Evolutionary conservation across 2,888 invertebrate genomes (phyloP), one percentile per base, ranked within the genome.

Genomic region (Scaeva pyrastri): DNA sequence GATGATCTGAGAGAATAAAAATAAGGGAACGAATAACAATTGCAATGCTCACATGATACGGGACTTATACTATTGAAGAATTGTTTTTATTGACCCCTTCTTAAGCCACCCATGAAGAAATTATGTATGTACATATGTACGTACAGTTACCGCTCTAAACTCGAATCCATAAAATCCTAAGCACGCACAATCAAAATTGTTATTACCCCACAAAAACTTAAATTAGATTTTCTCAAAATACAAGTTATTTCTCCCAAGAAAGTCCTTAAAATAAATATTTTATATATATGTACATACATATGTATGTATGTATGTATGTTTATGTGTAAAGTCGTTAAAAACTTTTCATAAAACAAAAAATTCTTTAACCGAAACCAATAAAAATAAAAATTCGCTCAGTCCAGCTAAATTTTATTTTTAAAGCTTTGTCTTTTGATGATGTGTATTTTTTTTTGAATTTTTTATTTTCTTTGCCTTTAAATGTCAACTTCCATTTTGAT

Each of bases 321-420:
- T n/a, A n/a, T 39, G 14, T 31, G 31, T 31, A 31, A 68, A 68
- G 52, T 68, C 50, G 19, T 68, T 68, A 68, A 68, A 50, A 62
- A 45, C 52, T 64, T 43, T 64, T 45, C n/a, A 7, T n/a, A 19
- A 43, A 62, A 62, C 36, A 68, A 39, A 39, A 39, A 68, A 52
- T 39, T 39, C 39, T 26, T 52, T 52, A 52, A 68, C 21, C 52
- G 68, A 39, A 52, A 52, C 68, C 68, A 39, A 50, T 68, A n/a
- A n/a, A 5, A 31, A 31, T 31, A 31, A 68, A 68, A 68, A 68
- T 41, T 41, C 12, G 21, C 10, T 36, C 66, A 66, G 10, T 39
- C 14, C 14, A 26, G 23, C 39, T 23, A 19, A 10, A 48, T 8
- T 14, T 2, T 10, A 12, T 52, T 68, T n/a, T 39, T 23, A 1